These are phyloP conservation scores for Phalera bucephala DNA, from an alignment of 2,888 invertebrate genomes.

Conservation along the genomic window DNA sequence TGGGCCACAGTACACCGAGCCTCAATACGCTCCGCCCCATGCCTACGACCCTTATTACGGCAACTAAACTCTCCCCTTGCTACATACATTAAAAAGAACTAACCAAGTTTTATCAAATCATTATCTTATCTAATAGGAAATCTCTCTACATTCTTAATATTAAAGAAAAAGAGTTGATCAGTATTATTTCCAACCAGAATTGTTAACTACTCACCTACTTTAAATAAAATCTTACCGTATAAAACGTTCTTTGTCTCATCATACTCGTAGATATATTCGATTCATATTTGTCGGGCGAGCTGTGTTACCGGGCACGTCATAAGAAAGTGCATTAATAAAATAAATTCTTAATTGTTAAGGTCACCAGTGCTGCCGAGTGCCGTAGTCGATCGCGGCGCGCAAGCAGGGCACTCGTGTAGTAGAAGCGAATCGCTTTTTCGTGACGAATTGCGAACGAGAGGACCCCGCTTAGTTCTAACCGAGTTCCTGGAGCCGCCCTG, in stretches of 20 bases:
- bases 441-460: constrained; percentile 55
- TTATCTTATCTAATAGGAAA: neutral
- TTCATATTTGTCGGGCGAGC: constrained; percentile 34
- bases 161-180: constrained; percentile 34
- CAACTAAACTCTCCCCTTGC: constrained; percentile 31
- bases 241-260: constrained; percentile 51
- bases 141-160: constrained; percentile 37
- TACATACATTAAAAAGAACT: too few species aligned
- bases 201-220: constrained; percentile 2
- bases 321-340: constrained; percentile 81
- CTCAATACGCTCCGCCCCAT: constrained; percentile 21
- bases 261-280: constrained; percentile 30
- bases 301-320: constrained; percentile 53
- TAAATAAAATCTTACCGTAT: too few species aligned
- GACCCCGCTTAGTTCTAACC: constrained; percentile 72
- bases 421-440: constrained; percentile 73
- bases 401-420: constrained; percentile 77
- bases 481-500: constrained; percentile 47
- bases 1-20: constrained; percentile 10
- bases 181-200: constrained; percentile 5
- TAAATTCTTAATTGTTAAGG: constrained; percentile 80
- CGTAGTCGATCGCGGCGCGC: constrained; percentile 73
- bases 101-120: neutral
- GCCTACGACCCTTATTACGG: constrained; percentile 68
- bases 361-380: constrained; percentile 61